Percentiles rank a stretch among this genome's conserved stretches.
phyloP scores from a whole-genome alignment of 2,113 vertebrate species.

The Ibidorhyncha struthersii region DNA sequence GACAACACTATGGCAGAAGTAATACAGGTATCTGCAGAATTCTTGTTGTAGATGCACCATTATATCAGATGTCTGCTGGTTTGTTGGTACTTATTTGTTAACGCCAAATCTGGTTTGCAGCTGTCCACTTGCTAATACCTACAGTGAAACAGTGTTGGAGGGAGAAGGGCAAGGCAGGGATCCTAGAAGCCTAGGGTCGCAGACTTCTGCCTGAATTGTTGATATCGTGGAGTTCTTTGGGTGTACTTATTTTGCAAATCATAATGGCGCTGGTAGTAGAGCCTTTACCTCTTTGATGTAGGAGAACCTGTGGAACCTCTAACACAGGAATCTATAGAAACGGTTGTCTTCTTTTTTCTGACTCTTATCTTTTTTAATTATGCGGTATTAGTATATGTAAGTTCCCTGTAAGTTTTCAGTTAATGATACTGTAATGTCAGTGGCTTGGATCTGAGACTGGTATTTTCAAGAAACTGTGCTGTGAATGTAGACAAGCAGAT shows the following conservation, averaged over 20 bases:
- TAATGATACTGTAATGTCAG: not conserved
- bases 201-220: fast-evolving
- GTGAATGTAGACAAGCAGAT: not conserved
- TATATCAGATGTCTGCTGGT: not conserved
- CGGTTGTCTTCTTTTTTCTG: not conserved
- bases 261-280: fast-evolving
- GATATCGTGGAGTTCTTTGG: not conserved
- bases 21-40: not conserved
- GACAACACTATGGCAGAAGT: not conserved
- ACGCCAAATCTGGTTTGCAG: not conserved
- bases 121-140: fast-evolving
- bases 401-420: not conserved
- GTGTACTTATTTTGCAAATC: fast-evolving
- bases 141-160: fast-evolving
- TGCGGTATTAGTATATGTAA: fast-evolving
- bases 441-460: not conserved
- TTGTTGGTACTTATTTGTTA: not conserved
- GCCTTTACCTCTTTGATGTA: not conserved
- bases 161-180: not conserved
- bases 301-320: not conserved
- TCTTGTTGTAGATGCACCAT: fast-evolving
- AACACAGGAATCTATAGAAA: not conserved
- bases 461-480: not conserved
- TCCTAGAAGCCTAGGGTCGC: fast-evolving
- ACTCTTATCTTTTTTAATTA: fast-evolving